These are phyloP conservation scores for Ginglymostoma cirratum DNA, from an alignment of 2,113 vertebrate species.

Conservation along the genomic window DNA sequence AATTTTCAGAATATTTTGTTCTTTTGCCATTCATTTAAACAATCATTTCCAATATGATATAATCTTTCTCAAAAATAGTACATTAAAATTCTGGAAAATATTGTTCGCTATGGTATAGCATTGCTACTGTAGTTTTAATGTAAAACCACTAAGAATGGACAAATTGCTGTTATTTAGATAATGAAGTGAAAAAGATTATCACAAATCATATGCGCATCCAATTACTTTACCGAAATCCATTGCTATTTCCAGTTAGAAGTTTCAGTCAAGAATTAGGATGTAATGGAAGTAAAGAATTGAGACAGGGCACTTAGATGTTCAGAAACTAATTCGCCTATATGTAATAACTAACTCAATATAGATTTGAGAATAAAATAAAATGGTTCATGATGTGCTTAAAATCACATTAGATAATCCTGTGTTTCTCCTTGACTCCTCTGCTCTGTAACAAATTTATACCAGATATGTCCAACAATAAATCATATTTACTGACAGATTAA, in stretches of 20 bases:
- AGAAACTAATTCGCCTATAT: not conserved
- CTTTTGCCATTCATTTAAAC: not conserved
- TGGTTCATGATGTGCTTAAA: not conserved
- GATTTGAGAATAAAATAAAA: not conserved
- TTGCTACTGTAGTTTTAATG: not conserved
- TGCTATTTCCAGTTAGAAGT: not conserved
- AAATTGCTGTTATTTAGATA: not conserved
- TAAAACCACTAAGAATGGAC: not conserved
- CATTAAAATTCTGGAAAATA: not conserved
- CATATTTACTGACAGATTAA: not conserved
- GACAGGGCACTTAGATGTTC: not conserved
- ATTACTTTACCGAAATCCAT: not conserved
- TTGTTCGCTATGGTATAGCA: not conserved
- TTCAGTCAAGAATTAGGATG: too few species aligned
- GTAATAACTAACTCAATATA: not conserved
- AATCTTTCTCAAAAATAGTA: not conserved
- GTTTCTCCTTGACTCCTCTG: not conserved
- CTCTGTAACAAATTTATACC: not conserved
- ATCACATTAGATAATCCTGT: not conserved
- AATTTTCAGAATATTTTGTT: not conserved
- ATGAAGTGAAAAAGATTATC: not conserved
- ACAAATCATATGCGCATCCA: not conserved
- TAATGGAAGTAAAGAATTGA: too few species aligned
- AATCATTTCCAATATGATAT: not conserved
- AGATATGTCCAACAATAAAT: not conserved